Conservation (phyloP, 2,113 vertebrate species). For the Ammodytes marinus region DNA sequence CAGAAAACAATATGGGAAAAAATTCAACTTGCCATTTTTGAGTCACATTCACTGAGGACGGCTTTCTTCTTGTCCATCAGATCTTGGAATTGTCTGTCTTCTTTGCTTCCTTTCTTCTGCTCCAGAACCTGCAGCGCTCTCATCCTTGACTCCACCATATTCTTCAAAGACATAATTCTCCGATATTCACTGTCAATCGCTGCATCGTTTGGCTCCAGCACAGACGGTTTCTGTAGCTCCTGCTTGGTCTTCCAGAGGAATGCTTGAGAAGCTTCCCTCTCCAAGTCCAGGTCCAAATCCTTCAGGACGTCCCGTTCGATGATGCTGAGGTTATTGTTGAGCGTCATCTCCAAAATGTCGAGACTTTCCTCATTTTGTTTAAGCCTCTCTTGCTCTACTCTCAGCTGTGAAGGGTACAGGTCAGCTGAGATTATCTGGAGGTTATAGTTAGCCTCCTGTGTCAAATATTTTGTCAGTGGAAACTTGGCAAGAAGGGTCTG, state of each 20-base stretch:
- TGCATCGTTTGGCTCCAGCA: conserved; percentile 77
- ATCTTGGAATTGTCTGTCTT: conserved; percentile 63
- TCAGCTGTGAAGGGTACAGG: conserved; percentile 83
- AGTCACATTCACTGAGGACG: conserved; percentile 81
- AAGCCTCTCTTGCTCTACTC: conserved; percentile 82
- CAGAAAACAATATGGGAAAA: neutral
- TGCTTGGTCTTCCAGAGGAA: conserved; percentile 80
- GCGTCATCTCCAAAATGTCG: conserved; percentile 68
- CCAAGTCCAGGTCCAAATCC: conserved; percentile 76
- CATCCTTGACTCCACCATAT: conserved; percentile 81
- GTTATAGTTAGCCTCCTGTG: conserved; percentile 76
- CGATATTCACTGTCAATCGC: conserved; percentile 80
- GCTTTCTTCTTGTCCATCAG: conserved; percentile 68
- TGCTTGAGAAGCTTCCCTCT: conserved; percentile 69
- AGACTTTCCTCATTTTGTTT: conserved; percentile 75
- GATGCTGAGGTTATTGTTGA: conserved; percentile 78
- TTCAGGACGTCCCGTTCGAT: conserved; percentile 76
- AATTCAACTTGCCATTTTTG: conserved; percentile 85
- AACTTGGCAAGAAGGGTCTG: conserved; percentile 83
- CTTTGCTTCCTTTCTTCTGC: conserved; percentile 53
- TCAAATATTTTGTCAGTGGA: conserved; percentile 80
- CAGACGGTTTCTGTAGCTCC: conserved; percentile 78
- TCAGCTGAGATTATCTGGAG: conserved; percentile 81
- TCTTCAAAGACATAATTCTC: conserved; percentile 82
- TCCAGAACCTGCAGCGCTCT: conserved; percentile 74